A percentile compares a stretch with the other conserved stretches of the same genome.
Conservation (phyloP, 2,888 invertebrate species). For the Ectemnius cavifrons region DNA sequence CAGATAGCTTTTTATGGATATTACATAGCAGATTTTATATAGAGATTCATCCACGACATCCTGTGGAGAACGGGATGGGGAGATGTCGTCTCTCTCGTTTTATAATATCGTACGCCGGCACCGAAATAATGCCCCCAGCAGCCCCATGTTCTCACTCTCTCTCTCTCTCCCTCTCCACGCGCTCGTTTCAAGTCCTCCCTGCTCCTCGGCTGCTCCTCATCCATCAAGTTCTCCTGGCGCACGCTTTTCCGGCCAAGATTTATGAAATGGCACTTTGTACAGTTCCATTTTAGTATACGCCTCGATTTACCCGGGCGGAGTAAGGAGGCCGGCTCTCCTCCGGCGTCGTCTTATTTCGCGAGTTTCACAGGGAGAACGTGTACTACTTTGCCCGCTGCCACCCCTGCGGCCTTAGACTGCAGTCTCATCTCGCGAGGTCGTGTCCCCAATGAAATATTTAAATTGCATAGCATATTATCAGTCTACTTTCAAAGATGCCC, state of each 20-base stretch:
- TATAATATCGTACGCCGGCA: constrained; percentile 68
- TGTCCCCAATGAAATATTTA: too few relatives aligned
- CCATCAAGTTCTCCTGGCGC: constrained; percentile 67
- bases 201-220: constrained; percentile 62
- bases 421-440: background rate
- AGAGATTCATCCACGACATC: constrained; percentile 27
- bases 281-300: constrained; percentile 71
- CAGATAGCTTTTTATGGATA: background rate
- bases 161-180: constrained; percentile 37
- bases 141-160: constrained; percentile 48
- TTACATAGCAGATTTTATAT: constrained; percentile 3
- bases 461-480: too few relatives aligned
- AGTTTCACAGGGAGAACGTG: constrained; percentile 53
- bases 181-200: constrained; percentile 32
- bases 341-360: constrained; percentile 57
- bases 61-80: constrained; percentile 12
- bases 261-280: constrained; percentile 73
- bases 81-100: constrained; percentile 48
- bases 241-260: constrained; percentile 67
- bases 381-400: constrained; percentile 28
- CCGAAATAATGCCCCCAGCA: constrained; percentile 65
- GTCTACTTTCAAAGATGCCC: too few relatives aligned
- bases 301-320: constrained; percentile 61
- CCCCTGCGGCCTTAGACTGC: constrained; percentile 16
- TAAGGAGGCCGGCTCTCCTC: constrained; percentile 37